A percentile compares a stretch with the other conserved stretches of the same genome.
phyloP scores from a whole-genome alignment of 2,797 vertebrate species.

The Onychomys leucogaster region DNA sequence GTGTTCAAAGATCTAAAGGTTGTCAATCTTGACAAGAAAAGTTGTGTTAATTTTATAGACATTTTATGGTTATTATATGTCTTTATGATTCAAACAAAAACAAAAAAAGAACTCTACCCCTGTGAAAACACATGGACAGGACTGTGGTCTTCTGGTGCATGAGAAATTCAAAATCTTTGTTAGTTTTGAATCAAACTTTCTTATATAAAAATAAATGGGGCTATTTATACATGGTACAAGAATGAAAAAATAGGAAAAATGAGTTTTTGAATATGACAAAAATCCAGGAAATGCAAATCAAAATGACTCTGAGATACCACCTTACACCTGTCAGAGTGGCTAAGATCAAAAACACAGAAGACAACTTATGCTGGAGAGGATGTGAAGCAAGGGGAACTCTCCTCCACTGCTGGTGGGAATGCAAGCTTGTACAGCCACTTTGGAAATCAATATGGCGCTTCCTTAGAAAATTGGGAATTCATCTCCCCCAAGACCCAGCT shows the following conservation, averaged over 20 bases:
- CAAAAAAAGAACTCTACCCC: neutral
- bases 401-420: no score
- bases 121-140: neutral
- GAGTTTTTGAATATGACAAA: neutral
- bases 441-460: no score
- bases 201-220: conserved; percentile 11
- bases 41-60: conserved; percentile 9
- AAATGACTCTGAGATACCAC: no score
- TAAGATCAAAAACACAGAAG: no score
- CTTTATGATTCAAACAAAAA: neutral
- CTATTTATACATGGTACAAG: neutral
- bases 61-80: neutral
- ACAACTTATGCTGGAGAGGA: no score
- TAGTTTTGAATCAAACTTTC: conserved; percentile 45
- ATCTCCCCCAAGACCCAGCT: no score
- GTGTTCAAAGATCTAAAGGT: neutral
- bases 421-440: no score
- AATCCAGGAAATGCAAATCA: no score
- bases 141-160: neutral
- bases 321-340: no score
- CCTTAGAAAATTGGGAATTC: no score
- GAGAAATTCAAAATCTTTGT: conserved; percentile 5
- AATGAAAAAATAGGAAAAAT: neutral
- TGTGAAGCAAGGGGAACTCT: no score
- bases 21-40: neutral